These are phyloP conservation scores for Stegastes partitus DNA, from an alignment of 2,113 vertebrate species.

Conservation along the genomic window DNA sequence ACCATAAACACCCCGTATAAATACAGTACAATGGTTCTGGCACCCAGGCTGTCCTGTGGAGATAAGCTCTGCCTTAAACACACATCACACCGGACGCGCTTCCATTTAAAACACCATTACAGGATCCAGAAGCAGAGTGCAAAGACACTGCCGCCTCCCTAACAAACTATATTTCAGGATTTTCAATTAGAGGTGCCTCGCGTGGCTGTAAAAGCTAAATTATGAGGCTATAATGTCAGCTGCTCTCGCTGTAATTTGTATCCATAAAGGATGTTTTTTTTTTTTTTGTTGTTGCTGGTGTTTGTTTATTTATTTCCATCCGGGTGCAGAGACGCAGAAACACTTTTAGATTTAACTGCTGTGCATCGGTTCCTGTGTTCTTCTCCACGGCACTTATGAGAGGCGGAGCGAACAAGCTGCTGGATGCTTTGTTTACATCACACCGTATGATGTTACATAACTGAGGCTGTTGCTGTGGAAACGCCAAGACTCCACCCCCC, in stretches of 20 bases:
- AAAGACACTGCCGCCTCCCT: background rate
- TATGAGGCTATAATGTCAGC: conserved; percentile 24
- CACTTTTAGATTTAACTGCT: conserved; percentile 2
- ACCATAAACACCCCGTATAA: conserved; percentile 37
- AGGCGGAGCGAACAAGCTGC: conserved; percentile 34
- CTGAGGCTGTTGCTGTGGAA: conserved; percentile 75
- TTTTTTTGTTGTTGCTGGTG: no score
- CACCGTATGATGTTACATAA: conserved; percentile 82
- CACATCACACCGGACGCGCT: conserved; percentile 21
- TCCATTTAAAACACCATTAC: conserved; percentile 21
- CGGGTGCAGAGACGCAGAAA: no score
- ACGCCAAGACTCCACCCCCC: conserved; percentile 57
- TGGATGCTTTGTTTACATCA: conserved; percentile 78
- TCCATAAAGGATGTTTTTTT: conserved; percentile 8
- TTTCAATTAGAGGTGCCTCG: conserved; percentile 16
- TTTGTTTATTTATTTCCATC: no score
- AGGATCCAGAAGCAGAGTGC: background rate
- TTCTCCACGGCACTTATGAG: conserved; percentile 1
- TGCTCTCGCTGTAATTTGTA: conserved; percentile 27
- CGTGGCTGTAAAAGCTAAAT: conserved; percentile 9
- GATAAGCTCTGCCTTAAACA: conserved; percentile 42
- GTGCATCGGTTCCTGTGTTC: background rate
- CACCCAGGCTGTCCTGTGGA: conserved; percentile 42
- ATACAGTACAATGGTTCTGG: conserved; percentile 31
- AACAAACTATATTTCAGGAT: conserved; percentile 42